Evolutionary conservation across 2,797 vertebrate genomes (phyloP).

Genomic region (Neomorphus geoffroyi): DNA sequence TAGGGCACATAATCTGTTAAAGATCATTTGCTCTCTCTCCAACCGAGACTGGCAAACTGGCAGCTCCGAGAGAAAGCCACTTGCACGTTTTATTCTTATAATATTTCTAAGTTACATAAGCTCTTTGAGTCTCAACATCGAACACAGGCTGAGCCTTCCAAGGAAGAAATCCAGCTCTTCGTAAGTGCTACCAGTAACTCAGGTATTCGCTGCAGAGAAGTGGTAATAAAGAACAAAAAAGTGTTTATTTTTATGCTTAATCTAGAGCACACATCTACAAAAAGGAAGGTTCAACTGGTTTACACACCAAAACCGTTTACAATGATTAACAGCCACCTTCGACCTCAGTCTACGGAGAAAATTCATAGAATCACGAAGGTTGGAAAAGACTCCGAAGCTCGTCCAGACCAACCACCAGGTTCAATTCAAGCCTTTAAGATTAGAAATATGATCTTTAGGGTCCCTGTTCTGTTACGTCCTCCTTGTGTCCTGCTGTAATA

Average conservation of each 20-base stretch:
- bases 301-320: neutral
- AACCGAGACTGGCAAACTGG: slow-evolving; percentile 42
- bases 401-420: too few species aligned
- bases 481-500: neutral
- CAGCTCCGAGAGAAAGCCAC: slow-evolving; percentile 44
- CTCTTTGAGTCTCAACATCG: neutral
- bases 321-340: neutral
- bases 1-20: slow-evolving; percentile 49
- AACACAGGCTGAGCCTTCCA: slow-evolving; percentile 44
- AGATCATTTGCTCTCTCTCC: slow-evolving; percentile 62
- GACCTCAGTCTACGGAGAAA: neutral
- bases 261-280: neutral
- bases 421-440: neutral
- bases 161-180: slow-evolving; percentile 13
- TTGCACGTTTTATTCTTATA: slow-evolving; percentile 63
- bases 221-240: slow-evolving; percentile 17
- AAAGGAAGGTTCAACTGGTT: neutral
- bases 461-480: neutral
- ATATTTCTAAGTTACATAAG: slow-evolving; percentile 61
- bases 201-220: neutral
- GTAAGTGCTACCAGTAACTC: slow-evolving; percentile 13
- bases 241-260: neutral
- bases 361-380: neutral
- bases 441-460: neutral
- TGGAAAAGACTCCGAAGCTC: too few species aligned